phyloP scores from a whole-genome alignment of 1,140 invertebrate species.

The Aphelenchoides fujianensis region DNA sequence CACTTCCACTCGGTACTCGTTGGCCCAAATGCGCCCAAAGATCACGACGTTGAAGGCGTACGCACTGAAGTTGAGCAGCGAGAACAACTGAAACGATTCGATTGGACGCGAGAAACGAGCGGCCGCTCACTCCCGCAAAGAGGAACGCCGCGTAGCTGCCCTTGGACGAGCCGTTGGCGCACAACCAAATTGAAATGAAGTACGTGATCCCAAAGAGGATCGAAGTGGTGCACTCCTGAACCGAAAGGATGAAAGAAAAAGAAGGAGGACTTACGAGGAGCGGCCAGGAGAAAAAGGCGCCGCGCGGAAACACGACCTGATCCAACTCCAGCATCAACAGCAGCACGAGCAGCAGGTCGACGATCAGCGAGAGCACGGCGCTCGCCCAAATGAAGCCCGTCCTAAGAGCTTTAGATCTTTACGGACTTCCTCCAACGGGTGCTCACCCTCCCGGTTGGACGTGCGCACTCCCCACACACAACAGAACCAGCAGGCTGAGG shows the following conservation, averaged over 20 bases:
- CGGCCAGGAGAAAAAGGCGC: conserved; percentile 30
- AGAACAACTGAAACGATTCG: conserved; percentile 35
- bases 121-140: conserved; percentile 11
- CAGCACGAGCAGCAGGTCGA: conserved; percentile 26
- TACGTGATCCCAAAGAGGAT: conserved; percentile 35
- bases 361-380: conserved; percentile 30
- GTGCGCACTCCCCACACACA: conserved; percentile 19
- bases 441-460: conserved; percentile 27
- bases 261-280: conserved; percentile 25
- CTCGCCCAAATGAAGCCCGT: conserved; percentile 33
- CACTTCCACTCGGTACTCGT: conserved; percentile 17
- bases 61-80: conserved; percentile 14
- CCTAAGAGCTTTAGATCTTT: no score
- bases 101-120: no score
- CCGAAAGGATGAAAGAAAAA: background rate
- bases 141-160: conserved; percentile 13
- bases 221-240: conserved; percentile 36
- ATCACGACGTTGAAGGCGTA: conserved; percentile 33
- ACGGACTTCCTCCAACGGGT: no score
- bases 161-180: conserved; percentile 23
- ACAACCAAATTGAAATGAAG: conserved; percentile 40
- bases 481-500: conserved; percentile 22
- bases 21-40: conserved; percentile 31
- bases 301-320: conserved; percentile 16
- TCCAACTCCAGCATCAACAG: conserved; percentile 30